Conservation (phyloP, 2,113 vertebrate species). For the Rallus limicola region DNA sequence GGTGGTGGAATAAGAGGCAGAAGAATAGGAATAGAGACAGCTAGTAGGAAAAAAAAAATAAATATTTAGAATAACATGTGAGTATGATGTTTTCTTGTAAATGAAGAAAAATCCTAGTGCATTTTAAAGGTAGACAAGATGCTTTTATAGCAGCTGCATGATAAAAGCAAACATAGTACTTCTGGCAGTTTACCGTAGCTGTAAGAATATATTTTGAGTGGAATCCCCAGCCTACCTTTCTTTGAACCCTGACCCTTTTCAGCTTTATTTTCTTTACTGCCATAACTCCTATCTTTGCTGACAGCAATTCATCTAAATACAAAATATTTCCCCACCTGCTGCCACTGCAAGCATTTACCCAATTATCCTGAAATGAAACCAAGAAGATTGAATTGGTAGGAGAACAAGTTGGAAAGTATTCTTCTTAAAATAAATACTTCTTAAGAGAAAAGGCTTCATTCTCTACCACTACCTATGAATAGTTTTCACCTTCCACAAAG, state of each 20-base stretch:
- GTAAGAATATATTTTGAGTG: neutral
- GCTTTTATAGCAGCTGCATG: neutral
- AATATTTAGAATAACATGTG: slow-evolving; percentile 54
- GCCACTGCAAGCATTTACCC: neutral
- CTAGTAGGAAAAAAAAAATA: slow-evolving; percentile 46
- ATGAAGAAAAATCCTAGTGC: neutral
- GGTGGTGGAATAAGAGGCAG: slow-evolving; percentile 69
- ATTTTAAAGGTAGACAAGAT: neutral
- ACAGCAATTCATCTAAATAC: neutral
- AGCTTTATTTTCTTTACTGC: neutral
- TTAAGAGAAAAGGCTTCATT: neutral
- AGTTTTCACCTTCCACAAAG: neutral
- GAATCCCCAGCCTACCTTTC: neutral
- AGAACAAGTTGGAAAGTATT: neutral
- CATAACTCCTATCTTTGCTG: neutral
- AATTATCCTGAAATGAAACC: neutral
- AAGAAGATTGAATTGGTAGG: neutral
- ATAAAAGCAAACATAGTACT: neutral
- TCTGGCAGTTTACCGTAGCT: neutral
- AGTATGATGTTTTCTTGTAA: neutral
- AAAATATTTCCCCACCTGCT: neutral
- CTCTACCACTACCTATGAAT: neutral
- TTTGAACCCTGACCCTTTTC: neutral
- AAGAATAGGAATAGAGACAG: slow-evolving; percentile 68
- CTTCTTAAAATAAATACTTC: neutral